Percentiles rank a stretch among this genome's conserved stretches.
Conservation (phyloP, 2,888 invertebrate genomes). For the Cyclophora punctaria region DNA sequence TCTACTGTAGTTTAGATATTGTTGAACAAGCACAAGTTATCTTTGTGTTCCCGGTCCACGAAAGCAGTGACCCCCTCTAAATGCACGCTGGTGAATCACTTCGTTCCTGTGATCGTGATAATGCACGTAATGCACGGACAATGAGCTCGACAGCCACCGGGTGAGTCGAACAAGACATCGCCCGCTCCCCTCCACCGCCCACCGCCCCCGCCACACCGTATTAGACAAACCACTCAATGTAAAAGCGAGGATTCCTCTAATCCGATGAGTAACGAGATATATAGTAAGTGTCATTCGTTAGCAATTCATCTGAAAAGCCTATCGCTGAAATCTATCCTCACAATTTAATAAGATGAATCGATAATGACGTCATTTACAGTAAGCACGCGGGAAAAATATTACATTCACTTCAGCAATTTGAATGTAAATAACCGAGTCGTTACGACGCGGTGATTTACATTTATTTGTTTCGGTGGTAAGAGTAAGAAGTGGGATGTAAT, state of each 20-base stretch:
- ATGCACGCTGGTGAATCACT: conserved; percentile 61
- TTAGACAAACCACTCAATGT: conserved; percentile 14
- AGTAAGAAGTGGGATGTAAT: not conserved
- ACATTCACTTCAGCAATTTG: not conserved
- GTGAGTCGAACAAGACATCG: conserved; percentile 61
- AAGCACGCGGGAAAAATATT: conserved; percentile 5
- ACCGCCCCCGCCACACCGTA: conserved; percentile 10
- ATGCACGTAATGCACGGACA: conserved; percentile 51
- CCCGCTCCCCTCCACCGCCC: conserved; percentile 37
- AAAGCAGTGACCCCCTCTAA: conserved; percentile 66
- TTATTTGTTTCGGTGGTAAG: not conserved
- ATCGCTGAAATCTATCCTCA: conserved; percentile 3
- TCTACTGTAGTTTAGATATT: conserved; percentile 35
- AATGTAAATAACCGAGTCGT: conserved; percentile 1
- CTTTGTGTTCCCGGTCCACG: conserved; percentile 57
- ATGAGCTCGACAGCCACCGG: conserved; percentile 57
- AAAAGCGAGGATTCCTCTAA: conserved; percentile 10
- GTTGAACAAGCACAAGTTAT: conserved; percentile 37
- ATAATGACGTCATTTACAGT: conserved; percentile 4
- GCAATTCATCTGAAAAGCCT: conserved; percentile 9
- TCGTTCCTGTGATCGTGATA: conserved; percentile 50
- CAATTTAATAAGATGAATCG: conserved; percentile 8
- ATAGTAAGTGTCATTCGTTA: conserved; percentile 9
- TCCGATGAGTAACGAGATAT: conserved; percentile 9
- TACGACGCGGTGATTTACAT: conserved; percentile 1